Base-by-base conservation (phyloP, 2,888 invertebrate species). In the Petrolisthes cinctipes region DNA sequence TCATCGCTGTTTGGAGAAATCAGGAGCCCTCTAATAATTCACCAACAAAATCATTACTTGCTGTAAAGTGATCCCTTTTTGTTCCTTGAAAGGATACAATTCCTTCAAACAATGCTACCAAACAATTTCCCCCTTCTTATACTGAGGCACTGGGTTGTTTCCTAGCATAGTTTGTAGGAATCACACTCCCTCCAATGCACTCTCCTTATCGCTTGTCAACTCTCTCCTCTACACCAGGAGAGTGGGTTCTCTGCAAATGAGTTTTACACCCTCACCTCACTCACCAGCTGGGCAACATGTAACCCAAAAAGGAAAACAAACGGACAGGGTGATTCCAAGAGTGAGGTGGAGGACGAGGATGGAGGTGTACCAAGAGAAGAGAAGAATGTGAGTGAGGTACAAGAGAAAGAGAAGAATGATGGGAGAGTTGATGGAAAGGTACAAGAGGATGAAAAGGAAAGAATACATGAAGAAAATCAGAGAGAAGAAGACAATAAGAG, bases 201-300 rank as follows among this genome's bases (percentile, higher is more conserved):
- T 37, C 37, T 37, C 37, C 37, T 37, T 37, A 37, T 37, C 37
- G 0, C 37, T 37, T 37, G 37, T 37, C 2, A 37, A 37, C 37
- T 37, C 37, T 37, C 37, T 37, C 37, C 37, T 37, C 37, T 37
- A 37, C 37, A 37, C 37, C 76, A 37, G 37, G 53, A 76, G 51
- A 53, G 4, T 76, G 53, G 53, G n/a, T 76, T 76, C 37, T 76
- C 76, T 51, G 80, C 87, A 7, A n/a, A 23, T 14, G 87, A 87
- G 73, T 87, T 87, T 53, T 87, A 87, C 75, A 84, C 79, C 9
- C 73, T 87, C 71, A 87, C 87, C 54, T 78, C 87, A 17, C 83
- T 84, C 9, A 83, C 87, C 5, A 83, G 87, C 11, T 87, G 87
- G 87, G 87, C 80, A 17, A 87, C 87, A 5, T 87, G 87, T 54